Base-by-base conservation (phyloP, 2,797 vertebrate genomes). In the Vipera ursinii region DNA sequence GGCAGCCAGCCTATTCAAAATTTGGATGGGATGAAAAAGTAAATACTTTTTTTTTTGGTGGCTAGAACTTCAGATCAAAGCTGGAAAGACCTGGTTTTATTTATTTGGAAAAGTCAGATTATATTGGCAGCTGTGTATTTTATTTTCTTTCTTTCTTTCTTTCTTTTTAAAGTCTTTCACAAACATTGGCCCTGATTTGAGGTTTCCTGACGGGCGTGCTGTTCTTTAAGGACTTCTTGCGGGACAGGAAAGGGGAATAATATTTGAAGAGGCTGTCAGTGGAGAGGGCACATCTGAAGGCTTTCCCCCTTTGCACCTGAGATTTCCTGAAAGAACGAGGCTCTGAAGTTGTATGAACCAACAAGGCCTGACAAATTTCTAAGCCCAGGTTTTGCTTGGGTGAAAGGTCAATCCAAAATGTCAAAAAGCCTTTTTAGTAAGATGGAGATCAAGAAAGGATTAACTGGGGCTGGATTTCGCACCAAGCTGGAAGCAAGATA, bases 21-120 rank as follows among this genome's bases (percentile, higher is more conserved):
- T 87, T 93, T 95, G 96, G 96, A 96, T 78, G 95, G 95, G 93
- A 95, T 95, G 96, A 96, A 96, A 96, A 95, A 96, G 95, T 96
- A 96, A 97, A 97, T 93, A 96, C 73, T 22, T 38, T 73, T 73
- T 38, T 59, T 59, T 59, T 20, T 9, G 22, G 44, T 78, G 95
- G 94, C 94, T 95, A 95, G 96, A 96, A 96, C 14, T 0, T 2
- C 0, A 93, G 95, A 96, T 97, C 96, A 97, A 96, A 97, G 97
- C 91, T 3, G 78, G 89, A 96, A 91, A 0, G 56, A 92, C 0
- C 26, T 1, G 90, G 92, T 93, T 95, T 89, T 96, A 96, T 96
- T 97, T 97, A 96, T 96, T 96, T 96, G 96, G 95, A 95, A 96
- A 96, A 96, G 96, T 96, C 95, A 91, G 96, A 96, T 97, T 96